phyloP scores from a whole-genome alignment of 2,888 invertebrate genomes.

The Mythimna ferrago region DNA sequence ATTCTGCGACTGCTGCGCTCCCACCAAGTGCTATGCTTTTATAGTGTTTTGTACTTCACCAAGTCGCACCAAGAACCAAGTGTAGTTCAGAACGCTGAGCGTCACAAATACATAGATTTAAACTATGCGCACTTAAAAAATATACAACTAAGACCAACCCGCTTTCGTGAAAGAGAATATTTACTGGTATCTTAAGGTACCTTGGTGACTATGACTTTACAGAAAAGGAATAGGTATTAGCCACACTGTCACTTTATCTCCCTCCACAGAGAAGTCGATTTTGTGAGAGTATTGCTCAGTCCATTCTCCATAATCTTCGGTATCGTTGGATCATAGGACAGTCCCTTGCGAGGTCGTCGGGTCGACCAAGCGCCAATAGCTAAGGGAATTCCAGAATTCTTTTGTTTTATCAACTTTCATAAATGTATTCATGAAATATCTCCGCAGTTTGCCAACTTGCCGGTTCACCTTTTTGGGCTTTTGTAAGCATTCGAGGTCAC shows the following conservation, averaged over 20 bases:
- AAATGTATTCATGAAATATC: slow-evolving; percentile 54
- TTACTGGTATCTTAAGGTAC: no score
- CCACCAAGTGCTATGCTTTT: no score
- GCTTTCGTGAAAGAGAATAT: no score
- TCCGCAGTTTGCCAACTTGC: slow-evolving; percentile 19
- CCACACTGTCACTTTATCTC: not conserved
- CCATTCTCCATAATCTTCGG: not conserved
- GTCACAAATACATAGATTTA: no score
- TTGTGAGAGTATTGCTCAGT: not conserved
- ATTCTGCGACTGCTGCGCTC: no score
- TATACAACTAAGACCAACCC: no score
- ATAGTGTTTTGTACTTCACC: no score
- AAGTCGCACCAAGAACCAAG: no score
- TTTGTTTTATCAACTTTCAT: slow-evolving; percentile 57
- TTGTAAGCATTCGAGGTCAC: slow-evolving; percentile 21
- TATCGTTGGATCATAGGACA: slow-evolving; percentile 37
- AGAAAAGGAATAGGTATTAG: not conserved
- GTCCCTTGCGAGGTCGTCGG: slow-evolving; percentile 30
- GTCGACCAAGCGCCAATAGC: slow-evolving; percentile 39
- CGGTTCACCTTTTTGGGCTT: slow-evolving; percentile 29
- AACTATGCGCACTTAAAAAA: no score
- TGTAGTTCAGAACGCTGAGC: no score
- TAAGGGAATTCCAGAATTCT: slow-evolving; percentile 42
- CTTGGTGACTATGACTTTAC: not conserved
- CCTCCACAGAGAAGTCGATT: not conserved